These are phyloP conservation scores for Eupeodes latifasciatus DNA, from an alignment of 2,888 invertebrate species.

Conservation along the genomic window DNA sequence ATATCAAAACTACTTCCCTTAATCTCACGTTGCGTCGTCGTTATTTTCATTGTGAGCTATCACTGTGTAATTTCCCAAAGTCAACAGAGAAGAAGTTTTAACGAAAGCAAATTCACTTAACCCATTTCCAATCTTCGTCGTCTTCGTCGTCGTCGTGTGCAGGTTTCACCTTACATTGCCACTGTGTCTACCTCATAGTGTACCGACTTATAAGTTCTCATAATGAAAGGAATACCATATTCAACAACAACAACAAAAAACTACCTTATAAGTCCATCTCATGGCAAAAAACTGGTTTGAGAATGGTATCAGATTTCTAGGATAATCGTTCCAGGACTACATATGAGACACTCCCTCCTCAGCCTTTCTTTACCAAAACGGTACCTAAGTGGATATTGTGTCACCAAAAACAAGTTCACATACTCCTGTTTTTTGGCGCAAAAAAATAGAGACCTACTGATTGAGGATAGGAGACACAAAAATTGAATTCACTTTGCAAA, in stretches of 20 bases:
- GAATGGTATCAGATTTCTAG: slow-evolving; percentile 66
- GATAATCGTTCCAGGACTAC: slow-evolving; percentile 66
- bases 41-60: background rate
- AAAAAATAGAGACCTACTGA: slow-evolving; percentile 19
- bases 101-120: slow-evolving; percentile 59
- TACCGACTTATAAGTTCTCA: slow-evolving; percentile 9
- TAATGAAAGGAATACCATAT: slow-evolving; percentile 44
- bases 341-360: background rate
- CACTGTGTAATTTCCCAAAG: slow-evolving; percentile 52
- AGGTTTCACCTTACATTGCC: slow-evolving; percentile 13
- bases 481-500: slow-evolving; percentile 41
- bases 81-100: slow-evolving; percentile 54
- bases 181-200: slow-evolving; percentile 3
- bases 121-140: slow-evolving; percentile 41
- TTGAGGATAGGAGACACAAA: slow-evolving; percentile 13
- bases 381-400: slow-evolving; percentile 47
- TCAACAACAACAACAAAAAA: slow-evolving; percentile 30
- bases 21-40: background rate
- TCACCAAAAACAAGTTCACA: slow-evolving; percentile 52
- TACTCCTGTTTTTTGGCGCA: slow-evolving; percentile 32
- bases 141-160: too few relatives aligned
- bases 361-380: background rate
- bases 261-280: slow-evolving; percentile 17
- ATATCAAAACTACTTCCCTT: slow-evolving; percentile 22
- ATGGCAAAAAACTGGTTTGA: slow-evolving; percentile 35